These are phyloP conservation scores for Xyrauchen texanus DNA, from an alignment of 2,113 vertebrate species.

Conservation along the genomic window DNA sequence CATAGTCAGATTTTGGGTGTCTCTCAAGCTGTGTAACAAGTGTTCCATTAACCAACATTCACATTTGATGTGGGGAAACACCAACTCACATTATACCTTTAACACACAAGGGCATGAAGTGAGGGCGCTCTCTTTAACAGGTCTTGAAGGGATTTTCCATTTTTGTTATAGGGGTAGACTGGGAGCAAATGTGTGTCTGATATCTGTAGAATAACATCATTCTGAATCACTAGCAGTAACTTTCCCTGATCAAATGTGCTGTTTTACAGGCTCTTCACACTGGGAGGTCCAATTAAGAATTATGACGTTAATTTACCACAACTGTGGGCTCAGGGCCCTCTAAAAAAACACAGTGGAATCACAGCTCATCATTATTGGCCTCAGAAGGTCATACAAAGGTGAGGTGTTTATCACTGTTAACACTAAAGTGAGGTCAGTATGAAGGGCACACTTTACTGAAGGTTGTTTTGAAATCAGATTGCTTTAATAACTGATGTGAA, in stretches of 20 bases:
- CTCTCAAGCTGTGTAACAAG: constrained; percentile 48
- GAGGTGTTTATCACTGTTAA: constrained; percentile 42
- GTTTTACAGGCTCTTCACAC: background rate
- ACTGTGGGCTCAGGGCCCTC: background rate
- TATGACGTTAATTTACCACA: constrained; percentile 13
- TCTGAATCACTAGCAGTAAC: background rate
- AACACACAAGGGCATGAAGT: background rate
- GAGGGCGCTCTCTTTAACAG: background rate
- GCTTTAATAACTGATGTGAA: background rate
- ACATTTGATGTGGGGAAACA: constrained; percentile 37
- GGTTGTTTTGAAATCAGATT: background rate
- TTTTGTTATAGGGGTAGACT: background rate
- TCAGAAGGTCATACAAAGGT: constrained; percentile 4
- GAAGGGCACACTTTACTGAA: constrained; percentile 9
- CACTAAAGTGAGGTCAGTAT: constrained; percentile 45
- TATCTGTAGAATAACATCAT: constrained; percentile 19
- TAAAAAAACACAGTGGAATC: constrained; percentile 26
- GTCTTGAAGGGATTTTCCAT: background rate
- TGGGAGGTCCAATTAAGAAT: constrained; percentile 37
- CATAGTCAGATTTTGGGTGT: background rate
- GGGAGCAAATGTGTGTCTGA: background rate
- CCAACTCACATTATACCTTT: constrained; percentile 21
- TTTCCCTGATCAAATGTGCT: constrained; percentile 11
- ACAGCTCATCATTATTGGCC: background rate
- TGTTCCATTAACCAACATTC: constrained; percentile 45